Evolutionary conservation across 2,888 invertebrate genomes (phyloP).

Genomic region (Macrophya alboannulata): DNA sequence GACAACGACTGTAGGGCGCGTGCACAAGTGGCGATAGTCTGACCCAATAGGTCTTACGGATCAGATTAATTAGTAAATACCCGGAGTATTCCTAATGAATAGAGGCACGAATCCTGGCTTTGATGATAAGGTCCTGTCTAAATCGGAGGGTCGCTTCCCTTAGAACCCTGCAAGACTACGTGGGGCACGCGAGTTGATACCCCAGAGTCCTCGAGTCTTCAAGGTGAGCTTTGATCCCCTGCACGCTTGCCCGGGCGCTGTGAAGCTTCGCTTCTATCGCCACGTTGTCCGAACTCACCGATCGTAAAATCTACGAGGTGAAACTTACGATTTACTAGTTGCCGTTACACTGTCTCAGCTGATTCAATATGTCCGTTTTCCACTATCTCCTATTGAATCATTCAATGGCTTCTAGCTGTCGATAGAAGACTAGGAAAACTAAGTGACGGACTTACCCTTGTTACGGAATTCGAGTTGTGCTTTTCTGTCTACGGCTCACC

Average conservation of each 20-base stretch:
- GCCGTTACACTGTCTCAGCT: neutral
- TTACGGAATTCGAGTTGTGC: neutral
- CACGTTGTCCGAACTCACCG: slow-evolving; percentile 12
- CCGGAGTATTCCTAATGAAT: slow-evolving; percentile 62
- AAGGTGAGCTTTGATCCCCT: slow-evolving; percentile 46
- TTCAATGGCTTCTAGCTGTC: neutral
- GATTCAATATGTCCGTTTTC: neutral
- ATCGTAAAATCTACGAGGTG: neutral
- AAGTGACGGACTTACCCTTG: neutral
- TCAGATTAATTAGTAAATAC: slow-evolving; percentile 68
- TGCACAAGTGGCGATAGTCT: slow-evolving; percentile 44
- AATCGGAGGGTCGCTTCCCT: slow-evolving; percentile 61
- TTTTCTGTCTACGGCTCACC: neutral
- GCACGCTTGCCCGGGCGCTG: slow-evolving; percentile 21
- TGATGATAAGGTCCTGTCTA: slow-evolving; percentile 64
- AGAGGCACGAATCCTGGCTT: slow-evolving; percentile 64
- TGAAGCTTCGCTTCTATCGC: slow-evolving; percentile 8
- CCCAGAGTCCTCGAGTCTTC: slow-evolving; percentile 43
- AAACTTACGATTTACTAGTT: neutral
- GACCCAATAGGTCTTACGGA: slow-evolving; percentile 55
- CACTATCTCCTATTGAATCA: neutral
- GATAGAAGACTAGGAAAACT: neutral
- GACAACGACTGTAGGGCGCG: slow-evolving; percentile 38
- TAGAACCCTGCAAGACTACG: slow-evolving; percentile 10
- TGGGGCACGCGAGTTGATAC: slow-evolving; percentile 35